These are phyloP conservation scores for Ormyrus nitidulus DNA, from an alignment of 2,888 invertebrate species.

Conservation along the genomic window DNA sequence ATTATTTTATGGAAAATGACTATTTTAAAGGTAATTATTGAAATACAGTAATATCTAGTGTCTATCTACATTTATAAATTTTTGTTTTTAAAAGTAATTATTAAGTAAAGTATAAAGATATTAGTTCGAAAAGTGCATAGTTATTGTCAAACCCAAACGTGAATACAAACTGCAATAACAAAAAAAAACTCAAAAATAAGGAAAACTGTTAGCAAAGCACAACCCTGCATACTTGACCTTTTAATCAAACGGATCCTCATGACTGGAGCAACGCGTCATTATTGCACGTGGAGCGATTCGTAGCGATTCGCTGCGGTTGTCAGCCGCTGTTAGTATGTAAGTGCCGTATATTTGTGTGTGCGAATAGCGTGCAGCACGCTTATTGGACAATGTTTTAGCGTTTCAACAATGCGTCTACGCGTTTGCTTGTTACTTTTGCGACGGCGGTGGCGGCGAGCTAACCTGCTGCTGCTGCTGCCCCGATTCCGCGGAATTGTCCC, in stretches of 20 bases:
- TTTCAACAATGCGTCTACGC: conserved; percentile 65
- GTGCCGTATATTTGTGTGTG: conserved; percentile 29
- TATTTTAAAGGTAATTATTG: too few species aligned
- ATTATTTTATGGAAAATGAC: too few species aligned
- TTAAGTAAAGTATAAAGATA: too few species aligned
- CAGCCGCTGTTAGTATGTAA: conserved; percentile 46
- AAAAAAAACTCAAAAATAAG: background rate
- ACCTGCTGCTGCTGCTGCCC: conserved; percentile 70
- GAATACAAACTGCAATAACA: too few species aligned
- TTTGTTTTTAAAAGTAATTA: too few species aligned
- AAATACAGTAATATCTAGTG: too few species aligned
- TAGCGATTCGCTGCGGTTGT: conserved; percentile 55
- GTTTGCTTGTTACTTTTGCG: conserved; percentile 65
- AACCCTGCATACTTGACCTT: conserved; percentile 73
- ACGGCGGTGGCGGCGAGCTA: conserved; percentile 69
- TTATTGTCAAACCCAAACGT: too few species aligned
- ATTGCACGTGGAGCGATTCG: background rate
- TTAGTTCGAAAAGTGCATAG: too few species aligned
- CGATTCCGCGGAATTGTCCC: conserved; percentile 22
- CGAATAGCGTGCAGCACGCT: conserved; percentile 61
- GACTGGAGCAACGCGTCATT: background rate
- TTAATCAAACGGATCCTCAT: conserved; percentile 62
- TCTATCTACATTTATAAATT: too few species aligned
- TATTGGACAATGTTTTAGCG: conserved; percentile 64
- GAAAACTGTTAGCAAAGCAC: conserved; percentile 52